phyloP scores from a whole-genome alignment of 2,113 vertebrate species.

The Ctenodactylus gundi region DNA sequence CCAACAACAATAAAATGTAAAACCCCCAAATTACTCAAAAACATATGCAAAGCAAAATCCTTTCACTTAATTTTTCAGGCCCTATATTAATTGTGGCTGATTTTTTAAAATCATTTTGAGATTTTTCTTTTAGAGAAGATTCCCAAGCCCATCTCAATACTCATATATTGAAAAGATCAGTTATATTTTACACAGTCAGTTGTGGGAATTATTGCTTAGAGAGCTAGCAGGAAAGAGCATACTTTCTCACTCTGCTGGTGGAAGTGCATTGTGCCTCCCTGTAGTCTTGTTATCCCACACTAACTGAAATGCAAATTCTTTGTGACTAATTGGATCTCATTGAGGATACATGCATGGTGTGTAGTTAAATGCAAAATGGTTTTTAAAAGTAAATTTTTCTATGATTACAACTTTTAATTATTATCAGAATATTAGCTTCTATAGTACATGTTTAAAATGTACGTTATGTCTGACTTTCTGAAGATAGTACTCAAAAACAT shows the following conservation, averaged over 20 bases:
- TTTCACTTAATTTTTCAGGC: conserved; percentile 48
- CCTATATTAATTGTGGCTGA: conserved; percentile 65
- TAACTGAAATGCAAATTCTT: conserved; percentile 88
- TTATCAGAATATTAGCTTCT: conserved; percentile 64
- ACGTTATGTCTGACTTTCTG: conserved; percentile 77
- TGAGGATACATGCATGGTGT: conserved; percentile 83
- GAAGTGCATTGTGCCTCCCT: conserved; percentile 83
- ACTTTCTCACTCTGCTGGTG: conserved; percentile 82
- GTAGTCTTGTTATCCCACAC: conserved; percentile 86
- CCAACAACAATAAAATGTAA: neutral
- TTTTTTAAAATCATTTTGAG: conserved; percentile 72
- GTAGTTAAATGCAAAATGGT: conserved; percentile 82
- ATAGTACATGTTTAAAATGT: conserved; percentile 73
- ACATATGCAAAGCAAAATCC: conserved; percentile 17
- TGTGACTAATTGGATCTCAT: conserved; percentile 86
- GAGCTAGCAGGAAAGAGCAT: conserved; percentile 79
- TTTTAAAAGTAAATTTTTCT: conserved; percentile 78
- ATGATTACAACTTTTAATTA: conserved; percentile 85
- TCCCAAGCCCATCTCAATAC: neutral
- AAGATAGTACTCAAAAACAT: conserved; percentile 77
- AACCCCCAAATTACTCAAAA: conserved; percentile 18
- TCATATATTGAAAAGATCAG: conserved; percentile 83
- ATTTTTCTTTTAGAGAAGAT: conserved; percentile 59
- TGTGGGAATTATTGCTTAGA: conserved; percentile 85
- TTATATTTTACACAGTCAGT: conserved; percentile 83